phyloP scores from a whole-genome alignment of 2,797 vertebrate species.

The Chelmon rostratus region DNA sequence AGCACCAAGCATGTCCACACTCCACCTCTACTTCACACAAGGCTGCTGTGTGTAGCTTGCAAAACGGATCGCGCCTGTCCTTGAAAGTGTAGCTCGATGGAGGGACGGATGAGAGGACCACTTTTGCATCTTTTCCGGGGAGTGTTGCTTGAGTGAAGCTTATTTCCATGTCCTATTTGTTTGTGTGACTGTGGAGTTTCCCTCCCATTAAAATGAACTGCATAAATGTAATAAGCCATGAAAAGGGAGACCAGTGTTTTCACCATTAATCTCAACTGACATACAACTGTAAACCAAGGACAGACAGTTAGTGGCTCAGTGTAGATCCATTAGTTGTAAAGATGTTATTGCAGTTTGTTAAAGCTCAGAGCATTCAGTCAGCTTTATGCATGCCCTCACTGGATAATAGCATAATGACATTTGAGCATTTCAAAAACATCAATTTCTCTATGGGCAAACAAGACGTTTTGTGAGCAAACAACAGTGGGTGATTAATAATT shows the following conservation, averaged over 20 bases:
- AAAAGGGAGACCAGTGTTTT: slow-evolving; percentile 29
- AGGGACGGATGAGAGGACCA: not conserved
- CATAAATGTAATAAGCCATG: slow-evolving; percentile 44
- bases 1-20: slow-evolving; percentile 28
- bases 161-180: slow-evolving; percentile 78
- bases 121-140: slow-evolving; percentile 73
- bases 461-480: not conserved
- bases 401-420: not conserved
- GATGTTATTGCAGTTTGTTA: not conserved
- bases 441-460: no score
- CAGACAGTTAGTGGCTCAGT: not conserved
- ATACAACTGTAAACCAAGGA: slow-evolving; percentile 17
- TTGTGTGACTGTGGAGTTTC: slow-evolving; percentile 57
- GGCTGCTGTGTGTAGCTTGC: not conserved
- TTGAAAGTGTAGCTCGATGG: not conserved
- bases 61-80: slow-evolving; percentile 32
- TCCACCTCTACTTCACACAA: slow-evolving; percentile 8
- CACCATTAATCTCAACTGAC: slow-evolving; percentile 28
- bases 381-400: not conserved
- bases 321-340: not conserved
- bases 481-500: not conserved
- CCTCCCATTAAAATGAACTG: slow-evolving; percentile 50
- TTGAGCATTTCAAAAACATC: no score
- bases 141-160: slow-evolving; percentile 38
- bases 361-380: no score